Evolutionary conservation across 2,888 invertebrate genomes (phyloP).

Genomic region (Isotomurus palustris): DNA sequence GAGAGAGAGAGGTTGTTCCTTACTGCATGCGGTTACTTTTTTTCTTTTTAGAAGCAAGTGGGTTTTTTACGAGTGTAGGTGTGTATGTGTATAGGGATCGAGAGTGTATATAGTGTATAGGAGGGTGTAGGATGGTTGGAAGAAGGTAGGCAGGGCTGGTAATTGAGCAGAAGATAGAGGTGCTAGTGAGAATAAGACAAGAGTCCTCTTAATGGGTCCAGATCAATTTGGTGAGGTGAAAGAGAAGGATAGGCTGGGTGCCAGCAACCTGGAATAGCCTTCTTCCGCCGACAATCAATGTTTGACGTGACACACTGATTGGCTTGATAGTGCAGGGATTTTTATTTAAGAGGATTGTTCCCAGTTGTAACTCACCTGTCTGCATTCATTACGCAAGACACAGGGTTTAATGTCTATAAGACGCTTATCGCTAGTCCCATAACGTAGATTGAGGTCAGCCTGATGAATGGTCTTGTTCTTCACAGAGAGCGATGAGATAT

Average conservation of each 20-base stretch:
- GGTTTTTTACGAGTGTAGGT: too few species aligned
- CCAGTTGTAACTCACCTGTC: slow-evolving; percentile 14
- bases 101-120: too few species aligned
- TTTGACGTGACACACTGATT: slow-evolving; percentile 7
- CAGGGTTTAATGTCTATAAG: slow-evolving; percentile 1
- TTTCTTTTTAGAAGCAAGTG: too few species aligned
- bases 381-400: slow-evolving; percentile 12
- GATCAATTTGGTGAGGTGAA: slow-evolving; percentile 1
- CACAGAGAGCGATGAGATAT: too few species aligned
- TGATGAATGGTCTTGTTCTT: slow-evolving; percentile 9
- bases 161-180: not conserved
- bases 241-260: too few species aligned
- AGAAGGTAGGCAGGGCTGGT: not conserved
- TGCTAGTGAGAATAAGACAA: not conserved
- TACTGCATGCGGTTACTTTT: too few species aligned
- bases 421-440: slow-evolving; percentile 4
- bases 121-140: not conserved
- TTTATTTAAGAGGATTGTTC: slow-evolving; percentile 6
- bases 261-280: not conserved
- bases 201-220: slow-evolving; percentile 2
- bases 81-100: too few species aligned
- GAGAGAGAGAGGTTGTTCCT: too few species aligned
- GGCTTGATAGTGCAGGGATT: not conserved
- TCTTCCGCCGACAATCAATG: slow-evolving; percentile 7
- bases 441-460: not conserved